Conservation (phyloP, 2,113 vertebrate genomes). For the Cephalopholis sonnerati region DNA sequence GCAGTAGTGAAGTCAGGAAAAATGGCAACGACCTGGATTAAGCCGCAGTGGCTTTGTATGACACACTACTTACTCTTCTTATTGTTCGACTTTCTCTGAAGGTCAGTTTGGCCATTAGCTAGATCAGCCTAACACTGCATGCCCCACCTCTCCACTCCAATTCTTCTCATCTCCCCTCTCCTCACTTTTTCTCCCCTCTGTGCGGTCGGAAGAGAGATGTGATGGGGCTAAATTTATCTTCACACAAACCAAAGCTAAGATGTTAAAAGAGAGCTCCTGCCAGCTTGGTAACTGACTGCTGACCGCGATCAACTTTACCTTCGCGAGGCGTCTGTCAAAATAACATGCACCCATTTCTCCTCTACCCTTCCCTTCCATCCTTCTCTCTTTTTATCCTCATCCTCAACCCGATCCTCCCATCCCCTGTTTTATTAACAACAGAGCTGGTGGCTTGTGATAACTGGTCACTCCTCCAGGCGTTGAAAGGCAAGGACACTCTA, state of each 20-base stretch:
- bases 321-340: slow-evolving; percentile 61
- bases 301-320: slow-evolving; percentile 70
- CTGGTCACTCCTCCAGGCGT: slow-evolving; percentile 84
- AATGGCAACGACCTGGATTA: slow-evolving; percentile 65
- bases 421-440: slow-evolving; percentile 82
- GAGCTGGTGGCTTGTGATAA: slow-evolving; percentile 85
- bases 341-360: slow-evolving; percentile 46
- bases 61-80: slow-evolving; percentile 74
- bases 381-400: slow-evolving; percentile 63
- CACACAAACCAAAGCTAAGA: slow-evolving; percentile 65
- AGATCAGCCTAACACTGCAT: slow-evolving; percentile 73
- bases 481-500: slow-evolving; percentile 86
- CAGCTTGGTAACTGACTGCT: slow-evolving; percentile 62
- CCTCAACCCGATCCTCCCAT: slow-evolving; percentile 67
- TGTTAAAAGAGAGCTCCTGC: slow-evolving; percentile 70
- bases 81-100: slow-evolving; percentile 78
- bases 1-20: slow-evolving; percentile 47
- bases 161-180: slow-evolving; percentile 70
- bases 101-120: slow-evolving; percentile 82
- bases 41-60: slow-evolving; percentile 69
- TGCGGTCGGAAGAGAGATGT: slow-evolving; percentile 56
- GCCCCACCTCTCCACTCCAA: slow-evolving; percentile 76
- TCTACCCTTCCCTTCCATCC: slow-evolving; percentile 47
- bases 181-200: slow-evolving; percentile 45
- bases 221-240: slow-evolving; percentile 73